Evolutionary conservation across 2,797 vertebrate genomes (phyloP), one percentile per base, ranked within the genome.

Genomic region (Scarus forsteni): DNA sequence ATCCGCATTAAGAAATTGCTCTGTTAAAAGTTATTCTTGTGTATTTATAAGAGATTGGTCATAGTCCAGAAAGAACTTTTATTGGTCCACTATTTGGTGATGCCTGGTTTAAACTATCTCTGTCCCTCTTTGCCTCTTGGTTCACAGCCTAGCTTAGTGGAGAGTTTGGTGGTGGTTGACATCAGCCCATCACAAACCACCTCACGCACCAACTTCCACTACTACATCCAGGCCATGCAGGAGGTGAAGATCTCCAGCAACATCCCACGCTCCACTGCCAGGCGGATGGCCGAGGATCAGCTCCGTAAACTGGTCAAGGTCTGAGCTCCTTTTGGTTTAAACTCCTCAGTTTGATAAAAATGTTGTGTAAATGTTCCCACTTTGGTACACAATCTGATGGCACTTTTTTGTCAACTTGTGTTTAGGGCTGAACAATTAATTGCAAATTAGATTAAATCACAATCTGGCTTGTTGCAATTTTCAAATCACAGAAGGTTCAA

Each of bases 151-250:
- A 87, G 92, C 59, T 67, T 99, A 73, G 97, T 99, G 82, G 97
- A 98, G 66, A 90, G 95, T 56, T 85, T 99, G 76, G 93, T 98
- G 65, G 95, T 94, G 0, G 96, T 99, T 39, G 98, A 99, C 88
- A 96, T 99, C 59, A 96, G 95, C 77, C 98, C 98, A 0, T 67
- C 87, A 8, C 84, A 85, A 39, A 94, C 93, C 0, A 39, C 85
- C 0, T 70, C 83, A 0, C 72, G 91, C 55, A 95, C 93, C 0
- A 84, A 93, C 75, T 96, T 98, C 77, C 90, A 74, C 19, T 50
- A 63, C 54, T 98, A 96, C 80, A 90, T 99, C 61, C 81, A 92
- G 3, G 97, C 96, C 71, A 96, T 99, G 97, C 95, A 92, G 83
- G 84, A 91, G 0, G 66, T 98, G 75, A 90, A 90, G 50, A 90